Base-by-base conservation (phyloP, 2,113 vertebrate genomes). In the Manacus vitellinus region DNA sequence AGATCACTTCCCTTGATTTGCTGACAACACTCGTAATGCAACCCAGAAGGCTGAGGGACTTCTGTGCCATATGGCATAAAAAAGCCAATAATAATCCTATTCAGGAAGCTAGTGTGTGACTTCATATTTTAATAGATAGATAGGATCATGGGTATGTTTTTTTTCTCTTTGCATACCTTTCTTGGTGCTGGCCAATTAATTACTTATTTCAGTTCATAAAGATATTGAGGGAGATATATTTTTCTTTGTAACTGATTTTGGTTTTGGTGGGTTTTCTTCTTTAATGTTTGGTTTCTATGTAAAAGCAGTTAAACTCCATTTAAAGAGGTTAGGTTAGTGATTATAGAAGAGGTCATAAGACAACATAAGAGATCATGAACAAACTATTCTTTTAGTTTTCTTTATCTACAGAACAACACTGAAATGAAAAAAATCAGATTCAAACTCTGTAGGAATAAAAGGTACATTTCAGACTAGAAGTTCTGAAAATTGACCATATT, bases 241-340 rank as follows among this genome's bases (percentile, higher is more conserved):
- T 78, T 83, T 49, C n/a, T 85, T 68, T n/a, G 8, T 44, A 73
- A 55, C 17, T 59, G 20, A 59, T 92, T 72, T 85, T 67, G 3
- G 8, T 21, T 80, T 92, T 22, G 9, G 12, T 58, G n/a, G 0
- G 0, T 6, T n/a, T 52, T 35, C n/a, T 66, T 24, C 20, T 82
- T 55, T 67, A 44, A 43, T 47, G 12, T 61, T 25, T 70, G 4
- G 2, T 47, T 74, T 91, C 35, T 63, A 1, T 30, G 30, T 66
- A 39, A 63, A 92, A 93, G n/a, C 14, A 78, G 78, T 94, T 88
- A 74, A 84, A 3, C 55, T 90, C 39, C 12, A 39, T 90, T 94
- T 93, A 77, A 49, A 83, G 25, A 85, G 51, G 66, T 94, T 88
- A 70, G 4, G 18, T 59, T 84, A 44, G 20, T 59, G 43, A 80